These are phyloP conservation scores for Myodes glareolus DNA, from an alignment of 2,113 vertebrate genomes.

Conservation along the genomic window DNA sequence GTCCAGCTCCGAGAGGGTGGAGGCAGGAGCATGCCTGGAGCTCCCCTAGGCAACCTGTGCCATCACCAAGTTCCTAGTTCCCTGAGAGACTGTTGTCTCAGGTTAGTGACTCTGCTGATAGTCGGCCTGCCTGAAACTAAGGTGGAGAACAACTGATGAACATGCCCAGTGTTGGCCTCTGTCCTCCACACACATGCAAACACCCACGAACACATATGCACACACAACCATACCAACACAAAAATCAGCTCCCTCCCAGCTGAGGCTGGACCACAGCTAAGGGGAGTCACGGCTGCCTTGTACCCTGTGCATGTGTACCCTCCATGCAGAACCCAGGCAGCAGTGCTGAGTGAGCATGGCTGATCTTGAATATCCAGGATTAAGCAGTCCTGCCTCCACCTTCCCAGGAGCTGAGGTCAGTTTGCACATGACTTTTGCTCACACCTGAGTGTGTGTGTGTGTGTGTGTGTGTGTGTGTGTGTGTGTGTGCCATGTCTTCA, in stretches of 20 bases:
- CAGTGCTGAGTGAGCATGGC: too few relatives aligned
- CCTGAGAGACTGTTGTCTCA: background rate
- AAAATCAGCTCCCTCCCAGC: background rate
- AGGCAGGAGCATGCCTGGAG: background rate
- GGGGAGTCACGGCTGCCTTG: background rate
- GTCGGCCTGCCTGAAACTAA: background rate
- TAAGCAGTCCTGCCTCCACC: background rate
- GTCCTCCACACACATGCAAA: background rate
- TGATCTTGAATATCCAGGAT: background rate
- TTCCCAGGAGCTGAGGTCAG: background rate
- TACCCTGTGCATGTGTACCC: background rate
- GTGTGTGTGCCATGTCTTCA: background rate
- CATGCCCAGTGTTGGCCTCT: background rate
- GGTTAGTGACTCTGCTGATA: too few relatives aligned
- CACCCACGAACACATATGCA: background rate
- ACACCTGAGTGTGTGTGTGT: background rate
- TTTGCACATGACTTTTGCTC: background rate
- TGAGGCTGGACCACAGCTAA: background rate
- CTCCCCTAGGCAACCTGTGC: background rate
- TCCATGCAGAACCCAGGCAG: background rate
- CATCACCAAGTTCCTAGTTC: background rate
- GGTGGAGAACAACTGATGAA: background rate
- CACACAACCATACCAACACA: background rate
- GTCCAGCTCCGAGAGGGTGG: background rate
- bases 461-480: background rate